phyloP scores from a whole-genome alignment of 2,797 vertebrate genomes.

The Mallotus villosus region DNA sequence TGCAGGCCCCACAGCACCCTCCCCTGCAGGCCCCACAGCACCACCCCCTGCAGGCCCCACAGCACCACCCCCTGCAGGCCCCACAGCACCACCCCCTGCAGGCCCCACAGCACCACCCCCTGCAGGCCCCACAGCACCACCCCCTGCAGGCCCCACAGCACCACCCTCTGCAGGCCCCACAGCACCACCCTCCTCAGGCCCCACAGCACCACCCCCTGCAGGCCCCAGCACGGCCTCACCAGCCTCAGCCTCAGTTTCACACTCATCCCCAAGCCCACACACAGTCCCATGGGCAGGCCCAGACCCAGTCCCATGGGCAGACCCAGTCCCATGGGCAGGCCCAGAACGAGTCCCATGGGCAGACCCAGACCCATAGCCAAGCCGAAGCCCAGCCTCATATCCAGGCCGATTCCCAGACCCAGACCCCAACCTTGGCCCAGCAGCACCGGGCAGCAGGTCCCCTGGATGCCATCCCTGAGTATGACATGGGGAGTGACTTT shows the following conservation, averaged over 20 bases:
- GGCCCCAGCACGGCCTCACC: not conserved
- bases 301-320: conserved; percentile 48
- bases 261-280: not conserved
- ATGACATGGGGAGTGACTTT: conserved; percentile 60
- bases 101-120: conserved; percentile 52
- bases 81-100: conserved; percentile 40
- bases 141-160: not conserved
- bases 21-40: conserved; percentile 48
- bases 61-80: not conserved
- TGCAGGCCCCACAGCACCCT: conserved; percentile 36
- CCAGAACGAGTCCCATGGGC: too few relatives aligned
- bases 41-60: conserved; percentile 1
- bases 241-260: not conserved
- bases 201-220: conserved; percentile 25
- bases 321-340: too few relatives aligned
- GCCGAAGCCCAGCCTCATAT: conserved; percentile 38
- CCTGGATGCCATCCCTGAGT: conserved; percentile 75
- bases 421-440: conserved; percentile 18
- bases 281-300: conserved; percentile 30
- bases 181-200: conserved; percentile 33
- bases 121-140: not conserved
- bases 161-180: conserved; percentile 9
- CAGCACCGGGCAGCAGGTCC: conserved; percentile 59
- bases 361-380: not conserved
- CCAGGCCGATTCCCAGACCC: not conserved